Percentiles rank a stretch among this genome's conserved stretches.
Conservation (phyloP, 2,888 invertebrate genomes). For the Acleris laterana region DNA sequence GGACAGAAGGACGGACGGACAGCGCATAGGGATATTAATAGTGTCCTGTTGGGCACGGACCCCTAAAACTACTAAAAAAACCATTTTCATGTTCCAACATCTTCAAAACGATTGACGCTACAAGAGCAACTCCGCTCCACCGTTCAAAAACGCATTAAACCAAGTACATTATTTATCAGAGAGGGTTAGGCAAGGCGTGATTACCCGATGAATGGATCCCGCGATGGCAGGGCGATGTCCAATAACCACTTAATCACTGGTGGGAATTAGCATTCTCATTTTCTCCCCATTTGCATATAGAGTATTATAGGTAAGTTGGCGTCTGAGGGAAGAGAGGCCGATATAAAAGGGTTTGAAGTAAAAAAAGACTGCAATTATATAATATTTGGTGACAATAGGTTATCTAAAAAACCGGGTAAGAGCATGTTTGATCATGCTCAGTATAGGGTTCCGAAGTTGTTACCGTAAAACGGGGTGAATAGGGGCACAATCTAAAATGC, state of each 20-base stretch:
- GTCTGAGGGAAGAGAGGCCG: conserved; percentile 36
- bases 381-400: too few species aligned
- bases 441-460: too few species aligned
- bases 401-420: too few species aligned
- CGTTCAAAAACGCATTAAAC: not conserved
- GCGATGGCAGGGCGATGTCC: conserved; percentile 30
- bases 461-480: too few species aligned
- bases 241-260: conserved; percentile 56
- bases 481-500: too few species aligned
- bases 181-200: conserved; percentile 8
- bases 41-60: too few species aligned
- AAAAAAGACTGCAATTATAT: not conserved
- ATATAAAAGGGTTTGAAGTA: not conserved
- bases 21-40: too few species aligned
- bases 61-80: too few species aligned
- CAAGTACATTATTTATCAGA: conserved; percentile 5
- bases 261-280: conserved; percentile 58
- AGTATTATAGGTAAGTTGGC: conserved; percentile 44
- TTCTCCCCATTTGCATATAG: conserved; percentile 69
- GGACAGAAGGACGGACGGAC: too few species aligned
- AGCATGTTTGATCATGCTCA: too few species aligned
- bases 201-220: conserved; percentile 5
- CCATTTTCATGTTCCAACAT: too few species aligned
- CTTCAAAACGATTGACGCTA: too few species aligned
- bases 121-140: not conserved